Percentiles rank a stretch among this genome's conserved stretches.
These are phyloP conservation scores for Chloroclysta siterata DNA, from an alignment of 2,888 invertebrate genomes.

Conservation along the genomic window DNA sequence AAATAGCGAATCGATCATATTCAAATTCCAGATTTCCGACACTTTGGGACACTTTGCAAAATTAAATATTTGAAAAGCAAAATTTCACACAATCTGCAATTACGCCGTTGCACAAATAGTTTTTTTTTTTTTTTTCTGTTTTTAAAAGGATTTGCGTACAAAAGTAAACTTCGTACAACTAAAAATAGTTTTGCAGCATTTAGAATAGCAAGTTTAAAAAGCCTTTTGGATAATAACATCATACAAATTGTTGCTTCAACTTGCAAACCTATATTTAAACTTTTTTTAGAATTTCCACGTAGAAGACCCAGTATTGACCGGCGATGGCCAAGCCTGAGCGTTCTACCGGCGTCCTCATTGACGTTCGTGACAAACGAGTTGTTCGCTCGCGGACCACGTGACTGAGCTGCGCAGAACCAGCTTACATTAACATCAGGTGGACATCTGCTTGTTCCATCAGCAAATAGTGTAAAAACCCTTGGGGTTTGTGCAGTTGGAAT, in stretches of 20 bases:
- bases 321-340: neutral
- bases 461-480: too few relatives aligned
- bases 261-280: neutral
- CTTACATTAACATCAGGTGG: too few relatives aligned
- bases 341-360: neutral
- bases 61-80: neutral
- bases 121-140: neutral
- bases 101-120: too few relatives aligned
- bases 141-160: slow-evolving; percentile 2
- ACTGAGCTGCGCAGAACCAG: too few relatives aligned
- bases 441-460: too few relatives aligned
- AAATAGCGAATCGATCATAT: slow-evolving; percentile 1
- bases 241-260: slow-evolving; percentile 15
- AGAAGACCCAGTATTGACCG: neutral
- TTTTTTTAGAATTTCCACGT: neutral
- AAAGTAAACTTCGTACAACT: slow-evolving; percentile 11
- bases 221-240: neutral
- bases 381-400: too few relatives aligned
- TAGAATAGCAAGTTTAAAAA: neutral
- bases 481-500: too few relatives aligned
- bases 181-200: slow-evolving; percentile 8
- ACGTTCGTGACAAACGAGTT: too few relatives aligned
- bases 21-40: neutral
- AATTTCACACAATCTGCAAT: neutral
- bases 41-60: slow-evolving; percentile 14